Percentiles rank a stretch among this genome's conserved stretches.
Conservation (phyloP, 2,113 vertebrate species). For the Callaeas wilsoni region DNA sequence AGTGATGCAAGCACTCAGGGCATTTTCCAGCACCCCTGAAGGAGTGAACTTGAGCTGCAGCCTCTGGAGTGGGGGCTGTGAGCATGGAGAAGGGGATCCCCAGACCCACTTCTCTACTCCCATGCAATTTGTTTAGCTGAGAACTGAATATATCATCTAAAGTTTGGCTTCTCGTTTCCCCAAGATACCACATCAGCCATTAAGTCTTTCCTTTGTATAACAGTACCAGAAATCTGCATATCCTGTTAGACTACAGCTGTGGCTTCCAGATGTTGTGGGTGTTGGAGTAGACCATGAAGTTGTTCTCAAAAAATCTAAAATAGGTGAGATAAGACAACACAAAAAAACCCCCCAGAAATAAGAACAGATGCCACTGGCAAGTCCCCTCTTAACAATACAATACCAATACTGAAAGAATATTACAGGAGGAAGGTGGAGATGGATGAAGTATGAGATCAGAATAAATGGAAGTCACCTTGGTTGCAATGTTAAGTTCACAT, state of each 20-base stretch:
- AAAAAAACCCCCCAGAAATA: not conserved
- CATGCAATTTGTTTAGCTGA: not conserved
- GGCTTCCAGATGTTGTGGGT: not conserved
- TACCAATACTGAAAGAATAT: not conserved
- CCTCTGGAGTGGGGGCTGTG: not conserved
- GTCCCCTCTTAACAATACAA: not conserved
- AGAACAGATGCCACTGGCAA: not conserved
- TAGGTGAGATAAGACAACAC: fast-evolving
- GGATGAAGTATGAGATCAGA: not conserved
- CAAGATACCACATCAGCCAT: not conserved
- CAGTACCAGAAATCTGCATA: not conserved
- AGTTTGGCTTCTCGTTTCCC: not conserved
- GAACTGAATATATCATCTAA: not conserved
- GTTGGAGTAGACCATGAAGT: fast-evolving
- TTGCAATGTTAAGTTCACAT: not conserved
- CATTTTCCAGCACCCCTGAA: not conserved
- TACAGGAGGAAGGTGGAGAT: not conserved
- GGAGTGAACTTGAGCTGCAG: not conserved
- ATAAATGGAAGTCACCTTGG: not conserved
- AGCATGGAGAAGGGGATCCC: not conserved
- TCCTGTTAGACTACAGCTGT: not conserved
- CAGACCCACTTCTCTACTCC: not conserved
- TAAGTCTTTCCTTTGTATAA: not conserved
- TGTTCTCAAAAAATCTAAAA: not conserved
- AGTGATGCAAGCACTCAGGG: not conserved